Percentiles rank a stretch among this genome's conserved stretches.
Conservation (phyloP, 2,113 vertebrate genomes). For the Artemisiospiza belli region DNA sequence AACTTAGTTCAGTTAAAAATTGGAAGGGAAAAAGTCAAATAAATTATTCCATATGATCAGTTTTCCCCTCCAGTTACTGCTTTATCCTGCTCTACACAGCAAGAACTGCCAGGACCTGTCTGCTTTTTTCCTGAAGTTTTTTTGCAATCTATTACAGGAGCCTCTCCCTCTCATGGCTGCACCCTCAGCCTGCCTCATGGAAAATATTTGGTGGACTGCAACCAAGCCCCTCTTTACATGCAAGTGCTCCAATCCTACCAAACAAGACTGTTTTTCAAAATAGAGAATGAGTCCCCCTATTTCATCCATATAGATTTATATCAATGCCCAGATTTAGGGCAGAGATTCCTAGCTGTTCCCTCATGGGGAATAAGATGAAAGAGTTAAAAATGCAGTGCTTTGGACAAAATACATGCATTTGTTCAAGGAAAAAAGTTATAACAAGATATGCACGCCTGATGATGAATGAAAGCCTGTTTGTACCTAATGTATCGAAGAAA, state of each 20-base stretch:
- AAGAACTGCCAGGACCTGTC: neutral
- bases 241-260: neutral
- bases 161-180: neutral
- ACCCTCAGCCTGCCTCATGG: neutral
- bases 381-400: constrained; percentile 66
- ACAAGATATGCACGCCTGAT: constrained; percentile 67
- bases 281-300: constrained; percentile 14
- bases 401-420: constrained; percentile 65
- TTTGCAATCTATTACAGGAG: neutral
- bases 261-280: constrained; percentile 13
- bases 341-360: neutral
- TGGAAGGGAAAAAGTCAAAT: constrained; percentile 33
- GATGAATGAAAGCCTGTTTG: constrained; percentile 53
- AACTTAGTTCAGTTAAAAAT: constrained; percentile 31
- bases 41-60: constrained; percentile 61
- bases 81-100: neutral
- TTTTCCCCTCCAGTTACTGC: constrained; percentile 23
- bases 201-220: neutral
- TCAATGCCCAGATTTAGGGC: neutral
- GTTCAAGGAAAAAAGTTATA: constrained; percentile 64
- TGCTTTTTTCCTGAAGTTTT: neutral
- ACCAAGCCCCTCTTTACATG: neutral
- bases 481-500: constrained; percentile 66
- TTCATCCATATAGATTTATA: constrained; percentile 38
- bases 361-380: constrained; percentile 40